Percentiles rank a stretch among this genome's conserved stretches.
Evolutionary conservation across 2,113 vertebrate genomes (phyloP).

Genomic region (Sphyrna mokarran): DNA sequence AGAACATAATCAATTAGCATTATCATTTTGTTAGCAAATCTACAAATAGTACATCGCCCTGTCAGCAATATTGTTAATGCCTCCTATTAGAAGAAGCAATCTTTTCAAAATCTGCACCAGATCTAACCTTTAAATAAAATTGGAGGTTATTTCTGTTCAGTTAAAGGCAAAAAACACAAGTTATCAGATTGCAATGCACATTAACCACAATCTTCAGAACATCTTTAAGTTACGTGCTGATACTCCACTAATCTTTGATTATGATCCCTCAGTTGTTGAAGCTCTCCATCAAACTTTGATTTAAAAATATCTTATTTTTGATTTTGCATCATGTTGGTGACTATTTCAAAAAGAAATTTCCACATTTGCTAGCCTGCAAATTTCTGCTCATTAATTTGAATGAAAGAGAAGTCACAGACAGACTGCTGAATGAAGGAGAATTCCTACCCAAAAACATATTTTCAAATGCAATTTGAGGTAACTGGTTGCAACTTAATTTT

Average conservation of each 20-base stretch:
- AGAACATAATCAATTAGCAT: not conserved
- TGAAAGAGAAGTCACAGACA: not conserved
- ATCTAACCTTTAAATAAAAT: not conserved
- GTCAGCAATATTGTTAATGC: not conserved
- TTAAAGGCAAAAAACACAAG: not conserved
- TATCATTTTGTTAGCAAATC: not conserved
- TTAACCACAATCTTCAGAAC: not conserved
- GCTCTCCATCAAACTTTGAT: not conserved
- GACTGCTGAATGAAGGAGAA: not conserved
- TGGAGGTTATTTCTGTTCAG: not conserved
- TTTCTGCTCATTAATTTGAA: not conserved
- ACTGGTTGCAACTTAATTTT: not conserved
- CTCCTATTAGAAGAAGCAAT: not conserved
- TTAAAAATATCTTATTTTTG: not conserved
- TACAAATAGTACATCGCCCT: not conserved
- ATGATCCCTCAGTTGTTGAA: not conserved
- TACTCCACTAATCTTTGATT: not conserved
- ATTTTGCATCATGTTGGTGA: not conserved
- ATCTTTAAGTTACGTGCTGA: not conserved
- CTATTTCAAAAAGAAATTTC: not conserved
- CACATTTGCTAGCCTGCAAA: not conserved
- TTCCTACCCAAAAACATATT: not conserved
- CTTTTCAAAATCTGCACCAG: not conserved
- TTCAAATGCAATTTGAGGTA: not conserved
- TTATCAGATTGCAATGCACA: not conserved